Conservation (phyloP, 2,888 invertebrate species). For the Pemphredon lugubris region DNA sequence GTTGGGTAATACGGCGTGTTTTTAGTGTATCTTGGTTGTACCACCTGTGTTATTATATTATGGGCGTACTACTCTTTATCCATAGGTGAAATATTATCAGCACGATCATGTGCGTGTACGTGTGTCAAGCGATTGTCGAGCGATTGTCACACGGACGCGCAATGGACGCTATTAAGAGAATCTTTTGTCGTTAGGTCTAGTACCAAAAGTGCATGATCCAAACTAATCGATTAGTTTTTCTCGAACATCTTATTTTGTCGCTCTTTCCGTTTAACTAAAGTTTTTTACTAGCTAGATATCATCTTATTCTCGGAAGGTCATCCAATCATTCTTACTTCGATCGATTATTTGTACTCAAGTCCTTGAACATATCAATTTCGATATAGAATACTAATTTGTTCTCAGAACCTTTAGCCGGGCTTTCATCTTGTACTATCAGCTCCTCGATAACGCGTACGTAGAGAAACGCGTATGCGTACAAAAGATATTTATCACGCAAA, state of each 20-base stretch:
- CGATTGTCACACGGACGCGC: no score
- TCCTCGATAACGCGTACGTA: slow-evolving; percentile 2
- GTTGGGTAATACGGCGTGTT: slow-evolving; percentile 25
- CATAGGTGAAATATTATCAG: slow-evolving; percentile 22
- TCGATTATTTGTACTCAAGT: slow-evolving; percentile 53
- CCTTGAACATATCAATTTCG: slow-evolving; percentile 75
- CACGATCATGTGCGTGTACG: slow-evolving; percentile 11
- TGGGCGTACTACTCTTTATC: slow-evolving; percentile 3
- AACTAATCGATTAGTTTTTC: slow-evolving; percentile 46
- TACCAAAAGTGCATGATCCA: slow-evolving; percentile 52
- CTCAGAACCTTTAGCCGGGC: slow-evolving; percentile 28
- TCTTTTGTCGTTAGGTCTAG: slow-evolving; percentile 55
- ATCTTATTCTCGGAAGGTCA: slow-evolving; percentile 47
- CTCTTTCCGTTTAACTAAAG: slow-evolving; percentile 33
- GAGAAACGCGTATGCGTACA: not conserved
- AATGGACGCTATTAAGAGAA: slow-evolving; percentile 28
- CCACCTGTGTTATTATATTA: slow-evolving; percentile 27
- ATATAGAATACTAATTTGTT: slow-evolving; percentile 77
- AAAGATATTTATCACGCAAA: not conserved
- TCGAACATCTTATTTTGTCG: slow-evolving; percentile 39
- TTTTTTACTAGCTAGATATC: slow-evolving; percentile 41
- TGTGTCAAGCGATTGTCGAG: slow-evolving; percentile 38
- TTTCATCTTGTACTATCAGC: slow-evolving; percentile 12
- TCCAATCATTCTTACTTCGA: slow-evolving; percentile 38
- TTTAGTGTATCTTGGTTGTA: slow-evolving; percentile 38